Percentiles rank a stretch among this genome's conserved stretches.
Conservation (phyloP, 2,113 vertebrate genomes). For the Deroptyus accipitrinus region DNA sequence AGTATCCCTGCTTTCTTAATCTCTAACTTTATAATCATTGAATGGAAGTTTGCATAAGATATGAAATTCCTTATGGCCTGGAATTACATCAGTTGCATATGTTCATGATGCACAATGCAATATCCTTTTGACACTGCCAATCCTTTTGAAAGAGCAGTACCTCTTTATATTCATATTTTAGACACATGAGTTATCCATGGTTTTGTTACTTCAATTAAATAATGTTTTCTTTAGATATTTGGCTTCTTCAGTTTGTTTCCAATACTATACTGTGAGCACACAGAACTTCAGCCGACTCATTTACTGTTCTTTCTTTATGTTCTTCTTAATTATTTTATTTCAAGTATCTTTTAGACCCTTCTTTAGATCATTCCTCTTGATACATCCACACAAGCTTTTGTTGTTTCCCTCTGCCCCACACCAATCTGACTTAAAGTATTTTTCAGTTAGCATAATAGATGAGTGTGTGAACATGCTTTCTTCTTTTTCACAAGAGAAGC, state of each 20-base stretch:
- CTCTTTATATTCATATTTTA: neutral
- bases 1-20: neutral
- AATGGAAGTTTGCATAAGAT: neutral
- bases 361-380: neutral
- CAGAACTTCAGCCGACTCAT: neutral
- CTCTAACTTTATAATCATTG: neutral
- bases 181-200: neutral
- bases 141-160: neutral
- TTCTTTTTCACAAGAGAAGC: neutral
- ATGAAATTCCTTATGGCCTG: neutral
- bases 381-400: neutral
- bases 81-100: neutral
- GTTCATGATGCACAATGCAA: constrained; percentile 11
- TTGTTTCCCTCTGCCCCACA: neutral
- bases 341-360: neutral
- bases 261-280: neutral
- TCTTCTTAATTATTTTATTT: neutral
- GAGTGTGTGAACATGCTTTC: neutral
- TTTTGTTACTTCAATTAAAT: constrained; percentile 9
- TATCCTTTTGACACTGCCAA: neutral
- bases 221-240: neutral
- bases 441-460: neutral
- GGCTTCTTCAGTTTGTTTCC: neutral
- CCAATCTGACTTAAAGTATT: neutral
- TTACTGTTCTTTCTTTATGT: neutral